Conservation (phyloP, 1,140 invertebrate genomes). For the Drosophila nannoptera region DNA sequence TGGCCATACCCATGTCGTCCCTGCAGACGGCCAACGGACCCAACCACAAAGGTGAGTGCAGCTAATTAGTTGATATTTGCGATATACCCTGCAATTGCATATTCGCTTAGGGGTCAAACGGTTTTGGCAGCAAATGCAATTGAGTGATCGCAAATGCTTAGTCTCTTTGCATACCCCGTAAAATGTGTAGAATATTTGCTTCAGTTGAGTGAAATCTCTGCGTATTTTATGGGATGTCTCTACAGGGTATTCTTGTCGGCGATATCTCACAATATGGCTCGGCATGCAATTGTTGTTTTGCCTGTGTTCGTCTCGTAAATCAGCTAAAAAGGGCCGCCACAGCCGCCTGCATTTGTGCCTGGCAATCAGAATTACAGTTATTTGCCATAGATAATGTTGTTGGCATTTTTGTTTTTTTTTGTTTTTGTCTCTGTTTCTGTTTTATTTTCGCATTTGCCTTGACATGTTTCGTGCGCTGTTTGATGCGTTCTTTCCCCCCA, state of each 20-base stretch:
- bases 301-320: conserved; percentile 20
- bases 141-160: neutral
- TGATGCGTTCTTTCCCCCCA: conserved; percentile 3
- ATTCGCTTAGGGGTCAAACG: too few relatives aligned
- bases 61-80: conserved; percentile 26
- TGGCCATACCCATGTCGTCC: conserved; percentile 72
- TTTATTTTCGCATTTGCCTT: conserved; percentile 37
- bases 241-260: neutral
- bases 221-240: neutral
- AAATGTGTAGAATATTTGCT: neutral
- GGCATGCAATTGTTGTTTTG: conserved; percentile 48
- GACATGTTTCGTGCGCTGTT: conserved; percentile 38
- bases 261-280: conserved; percentile 16
- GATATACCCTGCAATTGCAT: neutral
- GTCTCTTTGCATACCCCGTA: neutral
- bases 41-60: conserved; percentile 56
- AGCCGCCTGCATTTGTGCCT: conserved; percentile 55
- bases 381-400: conserved; percentile 45
- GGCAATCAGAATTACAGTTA: conserved; percentile 65
- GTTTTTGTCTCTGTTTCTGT: conserved; percentile 2
- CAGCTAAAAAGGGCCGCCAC: conserved; percentile 28
- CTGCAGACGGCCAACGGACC: conserved; percentile 75
- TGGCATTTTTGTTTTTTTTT: conserved; percentile 13
- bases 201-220: too few relatives aligned
- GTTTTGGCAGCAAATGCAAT: too few relatives aligned